Conservation (phyloP, 2,113 vertebrate genomes). For the Forbesichthys papilliferus region DNA sequence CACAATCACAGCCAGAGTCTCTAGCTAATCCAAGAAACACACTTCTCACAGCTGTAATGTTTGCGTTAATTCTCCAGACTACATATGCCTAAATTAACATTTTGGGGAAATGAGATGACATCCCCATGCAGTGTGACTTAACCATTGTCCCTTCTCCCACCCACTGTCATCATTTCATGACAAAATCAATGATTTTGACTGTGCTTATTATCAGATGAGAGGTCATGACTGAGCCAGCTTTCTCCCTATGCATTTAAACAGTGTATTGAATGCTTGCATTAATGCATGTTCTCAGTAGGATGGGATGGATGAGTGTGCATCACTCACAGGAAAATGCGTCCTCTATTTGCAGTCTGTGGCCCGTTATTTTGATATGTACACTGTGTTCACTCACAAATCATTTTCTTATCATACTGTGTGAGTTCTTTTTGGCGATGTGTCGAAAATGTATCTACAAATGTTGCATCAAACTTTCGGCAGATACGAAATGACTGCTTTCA, state of each 20-base stretch:
- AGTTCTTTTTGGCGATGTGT: constrained; percentile 23
- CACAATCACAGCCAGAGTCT: constrained; percentile 52
- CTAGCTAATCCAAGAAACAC: constrained; percentile 64
- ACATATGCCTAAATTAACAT: constrained; percentile 23
- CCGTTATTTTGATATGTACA: constrained; percentile 31
- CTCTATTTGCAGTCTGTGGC: constrained; percentile 16
- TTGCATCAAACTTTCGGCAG: neutral
- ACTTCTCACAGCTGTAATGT: constrained; percentile 52
- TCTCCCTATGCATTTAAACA: constrained; percentile 21
- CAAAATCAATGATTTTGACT: constrained; percentile 32
- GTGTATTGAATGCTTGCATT: constrained; percentile 18
- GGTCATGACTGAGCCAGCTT: neutral
- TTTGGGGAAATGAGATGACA: constrained; percentile 37
- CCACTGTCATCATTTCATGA: neutral
- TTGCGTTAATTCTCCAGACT: constrained; percentile 13
- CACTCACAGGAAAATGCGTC: constrained; percentile 28
- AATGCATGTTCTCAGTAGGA: constrained; percentile 22
- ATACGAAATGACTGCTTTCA: too few species aligned
- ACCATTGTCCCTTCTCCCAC: neutral
- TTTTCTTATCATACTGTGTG: constrained; percentile 7
- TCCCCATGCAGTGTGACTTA: constrained; percentile 33
- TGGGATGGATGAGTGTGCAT: neutral
- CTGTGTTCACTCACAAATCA: constrained; percentile 12
- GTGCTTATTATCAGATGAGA: neutral
- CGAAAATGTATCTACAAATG: constrained; percentile 4